These are phyloP conservation scores for Salvelinus fontinalis DNA, from an alignment of 2,113 vertebrate genomes.

Conservation along the genomic window DNA sequence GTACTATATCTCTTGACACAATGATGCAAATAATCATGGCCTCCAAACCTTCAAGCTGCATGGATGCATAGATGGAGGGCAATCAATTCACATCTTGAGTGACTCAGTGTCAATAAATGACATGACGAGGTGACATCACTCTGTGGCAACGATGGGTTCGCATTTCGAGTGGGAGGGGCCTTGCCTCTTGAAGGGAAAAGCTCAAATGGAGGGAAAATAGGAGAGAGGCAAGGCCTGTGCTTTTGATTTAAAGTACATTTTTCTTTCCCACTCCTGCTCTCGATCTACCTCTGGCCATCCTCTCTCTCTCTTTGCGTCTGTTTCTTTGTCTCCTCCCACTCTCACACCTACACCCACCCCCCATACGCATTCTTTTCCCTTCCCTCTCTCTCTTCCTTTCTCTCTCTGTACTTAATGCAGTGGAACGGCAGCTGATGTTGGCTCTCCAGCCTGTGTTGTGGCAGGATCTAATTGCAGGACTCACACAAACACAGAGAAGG, in stretches of 20 bases:
- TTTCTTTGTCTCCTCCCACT: conserved; percentile 17
- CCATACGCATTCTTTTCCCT: not conserved
- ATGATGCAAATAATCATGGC: too few relatives aligned
- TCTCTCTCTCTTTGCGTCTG: conserved; percentile 8
- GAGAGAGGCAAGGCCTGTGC: not conserved
- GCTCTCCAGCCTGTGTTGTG: conserved; percentile 46
- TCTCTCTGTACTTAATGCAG: conserved; percentile 28
- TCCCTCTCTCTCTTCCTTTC: not conserved
- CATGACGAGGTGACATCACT: conserved; percentile 37
- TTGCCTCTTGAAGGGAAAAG: conserved; percentile 3
- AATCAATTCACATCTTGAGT: not conserved
- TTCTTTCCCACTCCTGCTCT: not conserved
- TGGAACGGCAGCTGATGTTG: conserved; percentile 55
- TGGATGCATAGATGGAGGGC: too few relatives aligned
- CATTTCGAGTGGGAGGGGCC: not conserved
- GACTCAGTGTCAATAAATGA: conserved; percentile 27
- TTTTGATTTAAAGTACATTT: not conserved
- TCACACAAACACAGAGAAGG: conserved; percentile 56
- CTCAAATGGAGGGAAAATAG: not conserved
- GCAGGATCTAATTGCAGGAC: conserved; percentile 61
- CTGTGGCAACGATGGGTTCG: conserved; percentile 22
- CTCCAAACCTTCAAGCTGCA: too few relatives aligned
- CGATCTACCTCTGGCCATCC: not conserved
- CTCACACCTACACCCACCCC: not conserved
- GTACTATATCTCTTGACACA: too few relatives aligned